Evolutionary conservation across 2,797 vertebrate species (phyloP), one percentile per base, ranked within the genome.

Genomic region (Synaphobranchus kaupii): DNA sequence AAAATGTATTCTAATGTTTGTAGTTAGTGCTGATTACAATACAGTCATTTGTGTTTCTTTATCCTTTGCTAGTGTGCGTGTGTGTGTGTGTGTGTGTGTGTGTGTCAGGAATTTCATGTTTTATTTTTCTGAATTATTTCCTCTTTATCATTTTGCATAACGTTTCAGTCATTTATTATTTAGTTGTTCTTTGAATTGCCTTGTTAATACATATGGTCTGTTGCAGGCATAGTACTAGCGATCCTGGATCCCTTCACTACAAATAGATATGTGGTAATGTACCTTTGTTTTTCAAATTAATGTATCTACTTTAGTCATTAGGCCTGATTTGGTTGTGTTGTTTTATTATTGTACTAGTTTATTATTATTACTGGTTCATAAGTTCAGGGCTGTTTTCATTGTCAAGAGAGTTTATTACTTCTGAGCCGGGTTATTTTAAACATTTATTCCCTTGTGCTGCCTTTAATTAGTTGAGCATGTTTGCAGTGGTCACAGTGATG

Each of bases 361-460:
- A 68, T 68, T 68, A 68, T 68, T 28, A 31, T 78, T 78, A 22
- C 73, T 47, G 39, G 34, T 78, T 78, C 34, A 78, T 78, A 78
- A 78, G 73, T 78, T 78, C 34, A 78, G 34, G 73, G 73, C 15
- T 78, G 73, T 78, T 78, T 78, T 78, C 47, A 34, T 47, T 78
- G 73, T 78, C 73, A 44, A 34, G 39, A 47, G 13, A 78, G 73
- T 47, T 44, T 78, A 78, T 78, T 44, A 78, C 34, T 78, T 20
- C 15, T 47, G 39, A 78, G 73, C 34, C 73, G 47, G 47, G 73
- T 47, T 44, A 22, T 44, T 78, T 71, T 44, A 78, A 78, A 78
- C 39, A 44, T 22, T 7, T 34, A 44, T 47, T 78, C 15, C 34
- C 28, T 78, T 28, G 73, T 8, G 73, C 34, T 78, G 73, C 13